Evolutionary conservation across 1,140 invertebrate genomes (phyloP).

Genomic region (Idris sp.): DNA sequence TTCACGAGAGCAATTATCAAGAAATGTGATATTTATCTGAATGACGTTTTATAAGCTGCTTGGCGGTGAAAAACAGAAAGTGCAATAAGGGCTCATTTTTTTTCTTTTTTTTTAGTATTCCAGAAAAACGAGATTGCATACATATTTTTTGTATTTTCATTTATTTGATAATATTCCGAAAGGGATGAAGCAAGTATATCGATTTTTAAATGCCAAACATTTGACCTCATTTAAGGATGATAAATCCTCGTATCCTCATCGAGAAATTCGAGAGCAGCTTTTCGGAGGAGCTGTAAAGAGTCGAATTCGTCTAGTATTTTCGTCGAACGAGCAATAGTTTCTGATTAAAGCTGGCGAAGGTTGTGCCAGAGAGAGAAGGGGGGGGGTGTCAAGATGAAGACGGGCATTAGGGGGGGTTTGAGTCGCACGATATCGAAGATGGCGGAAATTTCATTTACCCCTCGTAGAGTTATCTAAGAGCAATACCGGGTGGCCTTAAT

Average conservation of each 20-base stretch:
- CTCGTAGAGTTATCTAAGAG: slow-evolving; percentile 79
- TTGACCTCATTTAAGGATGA: slow-evolving; percentile 43
- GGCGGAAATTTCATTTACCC: slow-evolving; percentile 79
- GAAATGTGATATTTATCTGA: slow-evolving; percentile 14
- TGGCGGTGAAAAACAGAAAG: slow-evolving; percentile 11
- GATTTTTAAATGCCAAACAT: slow-evolving; percentile 53
- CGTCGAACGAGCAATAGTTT: slow-evolving; percentile 73
- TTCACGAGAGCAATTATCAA: slow-evolving; percentile 32
- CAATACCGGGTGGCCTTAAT: slow-evolving; percentile 79
- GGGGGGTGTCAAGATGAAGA: slow-evolving; percentile 62
- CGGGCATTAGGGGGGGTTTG: slow-evolving; percentile 59
- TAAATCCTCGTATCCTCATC: slow-evolving; percentile 53
- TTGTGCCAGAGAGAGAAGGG: no score
- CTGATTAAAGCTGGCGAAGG: slow-evolving; percentile 72
- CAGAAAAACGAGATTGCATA: slow-evolving; percentile 2
- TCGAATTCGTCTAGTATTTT: slow-evolving; percentile 71
- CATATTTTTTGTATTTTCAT: slow-evolving; percentile 23
- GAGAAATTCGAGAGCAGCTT: slow-evolving; percentile 59
- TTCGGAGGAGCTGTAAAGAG: slow-evolving; percentile 63
- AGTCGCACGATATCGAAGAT: slow-evolving; percentile 76
- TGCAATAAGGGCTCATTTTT: slow-evolving; percentile 14
- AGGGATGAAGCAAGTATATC: no score
- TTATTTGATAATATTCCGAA: slow-evolving; percentile 44
- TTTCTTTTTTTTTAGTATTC: no score
- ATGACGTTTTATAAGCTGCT: slow-evolving; percentile 14